phyloP scores from a whole-genome alignment of 2,797 vertebrate species.

The Botia almorhae region DNA sequence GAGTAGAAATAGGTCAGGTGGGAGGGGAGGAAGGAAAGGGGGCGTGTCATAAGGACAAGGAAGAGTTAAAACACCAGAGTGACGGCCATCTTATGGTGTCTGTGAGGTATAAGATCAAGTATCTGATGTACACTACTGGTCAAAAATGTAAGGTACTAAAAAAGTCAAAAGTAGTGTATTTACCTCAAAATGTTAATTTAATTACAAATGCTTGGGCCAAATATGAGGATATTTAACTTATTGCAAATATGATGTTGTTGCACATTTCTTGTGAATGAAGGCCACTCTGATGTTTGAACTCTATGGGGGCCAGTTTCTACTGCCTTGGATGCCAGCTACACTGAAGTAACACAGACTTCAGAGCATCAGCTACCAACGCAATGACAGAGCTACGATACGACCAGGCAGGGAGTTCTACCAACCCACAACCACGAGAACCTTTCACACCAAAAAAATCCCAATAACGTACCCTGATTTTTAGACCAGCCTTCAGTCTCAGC shows the following conservation, averaged over 20 bases:
- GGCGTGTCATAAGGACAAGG: conserved; percentile 48
- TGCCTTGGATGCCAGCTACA: conserved; percentile 88
- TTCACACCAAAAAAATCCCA: conserved; percentile 41
- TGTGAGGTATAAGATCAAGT: not conserved
- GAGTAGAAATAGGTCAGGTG: conserved; percentile 84
- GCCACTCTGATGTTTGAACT: conserved; percentile 61
- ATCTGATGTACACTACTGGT: too few species aligned
- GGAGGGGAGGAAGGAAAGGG: conserved; percentile 16
- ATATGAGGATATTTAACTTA: not conserved
- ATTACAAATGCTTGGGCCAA: not conserved
- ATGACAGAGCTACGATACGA: conserved; percentile 71
- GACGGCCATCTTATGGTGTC: conserved; percentile 10
- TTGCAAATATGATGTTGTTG: not conserved
- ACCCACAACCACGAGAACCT: conserved; percentile 56
- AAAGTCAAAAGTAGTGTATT: too few species aligned
- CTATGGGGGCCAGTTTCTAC: conserved; percentile 77
- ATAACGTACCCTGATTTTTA: not conserved
- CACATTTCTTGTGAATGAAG: conserved; percentile 3
- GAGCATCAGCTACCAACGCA: conserved; percentile 78
- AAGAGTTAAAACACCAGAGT: conserved; percentile 61
- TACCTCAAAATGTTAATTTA: too few species aligned
- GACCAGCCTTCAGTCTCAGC: conserved; percentile 31
- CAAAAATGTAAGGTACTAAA: too few species aligned
- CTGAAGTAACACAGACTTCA: conserved; percentile 83
- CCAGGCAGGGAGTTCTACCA: conserved; percentile 58